Evolutionary conservation across 1,140 invertebrate genomes (phyloP), one percentile per base, ranked within the genome.

Genomic region (Aphis craccivora): DNA sequence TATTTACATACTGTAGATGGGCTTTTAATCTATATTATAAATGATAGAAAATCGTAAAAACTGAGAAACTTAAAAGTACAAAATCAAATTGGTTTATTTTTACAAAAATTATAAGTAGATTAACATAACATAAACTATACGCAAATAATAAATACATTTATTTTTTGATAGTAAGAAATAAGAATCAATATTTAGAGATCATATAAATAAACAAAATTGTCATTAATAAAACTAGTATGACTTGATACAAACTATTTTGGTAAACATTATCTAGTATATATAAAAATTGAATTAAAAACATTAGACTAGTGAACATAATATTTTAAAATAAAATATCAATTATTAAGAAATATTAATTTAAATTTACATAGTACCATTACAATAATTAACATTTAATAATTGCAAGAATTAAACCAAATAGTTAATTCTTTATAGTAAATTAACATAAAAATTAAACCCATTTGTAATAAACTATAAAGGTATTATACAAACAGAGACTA

Each of bases 151-250:
- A 89, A 55, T 55, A 89, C 7, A 51, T 88, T 89, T 37, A 7
- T 48, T 89, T 89, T 89, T 53, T 8, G 55, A 40, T 89, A n/a
- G 9, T 55, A 89, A 37, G 22, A 14, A 53, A 22, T 55, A 89
- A 37, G 8, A 14, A 53, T 23, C 11, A 40, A 37, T 55, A 8
- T 37, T 89, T 53, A 55, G 88, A 89, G 88, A 89, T 89, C 88
- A 89, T 53, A n/a, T 89, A 89, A 89, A 55, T 45, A 89, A 55
- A 55, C 23, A 89, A 40, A 89, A 53, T 55, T 53, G n/a, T 40
- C 7, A 89, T 35, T 25, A 51, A 53, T 48, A 48, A n/a, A 88
- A 35, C 8, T 88, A 5, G 18, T 45, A n/a, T 35, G 45, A 88
- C 7, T 48, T 2, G 35, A 88, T 51, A 88, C n/a, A 88, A 11